These are phyloP conservation scores for Marmota monax DNA, from an alignment of 2,113 vertebrate species.

Conservation along the genomic window DNA sequence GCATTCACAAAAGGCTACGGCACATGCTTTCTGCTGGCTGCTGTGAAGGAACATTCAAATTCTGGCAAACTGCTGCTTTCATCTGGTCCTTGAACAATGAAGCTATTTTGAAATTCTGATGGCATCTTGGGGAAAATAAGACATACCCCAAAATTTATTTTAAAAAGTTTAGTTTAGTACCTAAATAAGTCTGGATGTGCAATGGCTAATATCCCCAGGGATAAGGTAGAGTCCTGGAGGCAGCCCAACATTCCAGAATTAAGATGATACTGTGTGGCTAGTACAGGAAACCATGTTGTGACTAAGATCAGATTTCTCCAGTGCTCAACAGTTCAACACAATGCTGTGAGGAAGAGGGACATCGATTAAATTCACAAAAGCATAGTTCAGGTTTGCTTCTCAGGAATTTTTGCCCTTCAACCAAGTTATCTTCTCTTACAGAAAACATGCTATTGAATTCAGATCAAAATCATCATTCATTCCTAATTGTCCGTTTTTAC, in stretches of 20 bases:
- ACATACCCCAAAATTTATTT: conserved; percentile 20
- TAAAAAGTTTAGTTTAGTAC: conserved; percentile 40
- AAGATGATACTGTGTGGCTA: rapidly evolving
- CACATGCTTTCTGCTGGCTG: background rate
- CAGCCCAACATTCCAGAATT: background rate
- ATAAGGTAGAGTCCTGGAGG: background rate
- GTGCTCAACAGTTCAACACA: background rate
- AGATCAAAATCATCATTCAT: background rate
- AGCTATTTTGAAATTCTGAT: conserved; percentile 69
- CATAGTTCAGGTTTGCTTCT: background rate
- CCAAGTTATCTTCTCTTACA: background rate
- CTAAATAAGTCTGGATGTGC: background rate
- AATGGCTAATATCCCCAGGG: background rate
- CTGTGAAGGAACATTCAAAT: conserved; percentile 56
- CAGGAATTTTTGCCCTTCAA: background rate
- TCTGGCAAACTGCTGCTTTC: conserved; percentile 57
- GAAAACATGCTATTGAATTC: background rate
- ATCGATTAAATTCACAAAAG: background rate
- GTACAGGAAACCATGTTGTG: background rate
- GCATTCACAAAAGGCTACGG: conserved; percentile 45
- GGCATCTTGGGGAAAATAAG: conserved; percentile 53
- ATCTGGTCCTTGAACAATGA: conserved; percentile 56
- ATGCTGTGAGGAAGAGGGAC: rapidly evolving
- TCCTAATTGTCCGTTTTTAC: too few relatives aligned
- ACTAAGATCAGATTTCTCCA: background rate